Conservation (phyloP, 2,888 invertebrate genomes). For the Morpho achilles region DNA sequence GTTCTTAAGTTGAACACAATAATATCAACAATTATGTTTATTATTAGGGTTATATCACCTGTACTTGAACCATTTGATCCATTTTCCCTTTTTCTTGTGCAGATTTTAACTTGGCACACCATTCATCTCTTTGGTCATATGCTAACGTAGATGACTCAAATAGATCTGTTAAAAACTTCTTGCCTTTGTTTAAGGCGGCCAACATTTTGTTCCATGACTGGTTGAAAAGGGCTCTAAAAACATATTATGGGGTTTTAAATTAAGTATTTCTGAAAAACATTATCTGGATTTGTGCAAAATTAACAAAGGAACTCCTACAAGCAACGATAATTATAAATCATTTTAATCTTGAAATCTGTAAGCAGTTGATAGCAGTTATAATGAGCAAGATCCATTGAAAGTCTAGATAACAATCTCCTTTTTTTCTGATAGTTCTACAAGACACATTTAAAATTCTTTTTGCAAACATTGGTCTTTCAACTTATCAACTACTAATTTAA, state of each 20-base stretch:
- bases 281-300: no score
- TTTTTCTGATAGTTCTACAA: neutral
- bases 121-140: conserved; percentile 87
- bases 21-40: neutral
- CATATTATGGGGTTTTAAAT: no score
- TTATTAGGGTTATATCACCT: conserved; percentile 51
- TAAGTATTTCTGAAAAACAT: neutral
- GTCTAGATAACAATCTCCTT: no score
- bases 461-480: neutral
- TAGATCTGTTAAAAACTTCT: conserved; percentile 85
- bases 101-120: conserved; percentile 83
- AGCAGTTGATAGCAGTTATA: no score
- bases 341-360: no score
- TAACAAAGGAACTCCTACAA: no score
- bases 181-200: conserved; percentile 69
- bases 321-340: no score
- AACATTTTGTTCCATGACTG: conserved; percentile 83
- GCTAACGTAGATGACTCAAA: conserved; percentile 89
- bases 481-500: neutral
- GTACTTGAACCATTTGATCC: conserved; percentile 82
- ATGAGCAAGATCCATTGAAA: no score
- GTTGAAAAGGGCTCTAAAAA: conserved; percentile 83
- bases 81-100: conserved; percentile 84
- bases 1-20: no score
- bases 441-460: neutral